phyloP scores from a whole-genome alignment of 2,113 vertebrate genomes.

The Hiodon tergisus region DNA sequence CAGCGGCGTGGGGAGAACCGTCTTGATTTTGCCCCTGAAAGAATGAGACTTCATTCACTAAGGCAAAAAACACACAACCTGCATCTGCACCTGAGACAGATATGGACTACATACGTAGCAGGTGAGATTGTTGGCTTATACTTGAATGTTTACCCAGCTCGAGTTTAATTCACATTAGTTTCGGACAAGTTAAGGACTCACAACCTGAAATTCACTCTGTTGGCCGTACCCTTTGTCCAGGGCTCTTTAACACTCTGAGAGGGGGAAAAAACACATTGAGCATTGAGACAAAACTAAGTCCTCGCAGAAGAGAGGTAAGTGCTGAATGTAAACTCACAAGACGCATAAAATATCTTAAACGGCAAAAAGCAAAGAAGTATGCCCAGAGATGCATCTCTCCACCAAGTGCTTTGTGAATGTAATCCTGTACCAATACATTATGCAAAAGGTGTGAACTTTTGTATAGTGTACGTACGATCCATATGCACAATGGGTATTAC shows the following conservation, averaged over 20 bases:
- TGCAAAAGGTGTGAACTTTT: neutral
- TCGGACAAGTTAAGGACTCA: conserved; percentile 91
- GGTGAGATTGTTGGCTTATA: conserved; percentile 48
- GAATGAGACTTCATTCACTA: conserved; percentile 42
- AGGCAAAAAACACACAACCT: conserved; percentile 19
- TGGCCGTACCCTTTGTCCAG: conserved; percentile 97
- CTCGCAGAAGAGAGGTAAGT: conserved; percentile 51
- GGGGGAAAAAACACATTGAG: conserved; percentile 96
- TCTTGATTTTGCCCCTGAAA: conserved; percentile 56
- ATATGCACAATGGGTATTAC: too few relatives aligned
- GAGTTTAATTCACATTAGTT: conserved; percentile 78
- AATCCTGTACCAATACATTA: neutral
- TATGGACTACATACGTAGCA: neutral
- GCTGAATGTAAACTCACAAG: conserved; percentile 54
- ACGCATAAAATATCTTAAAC: conserved; percentile 40
- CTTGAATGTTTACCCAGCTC: conserved; percentile 96
- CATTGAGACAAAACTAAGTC: conserved; percentile 79
- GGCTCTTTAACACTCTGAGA: conserved; percentile 95
- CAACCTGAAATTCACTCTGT: conserved; percentile 99
- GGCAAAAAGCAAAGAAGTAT: conserved; percentile 44
- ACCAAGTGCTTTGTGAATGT: conserved; percentile 31
- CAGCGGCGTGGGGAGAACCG: conserved; percentile 54
- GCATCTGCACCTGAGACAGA: neutral
- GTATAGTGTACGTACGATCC: too few relatives aligned
- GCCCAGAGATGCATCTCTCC: conserved; percentile 25